A percentile compares a stretch with the other conserved stretches of the same genome.
These are phyloP conservation scores for Diorhabda carinulata DNA, from an alignment of 1,140 invertebrate genomes.

Conservation along the genomic window DNA sequence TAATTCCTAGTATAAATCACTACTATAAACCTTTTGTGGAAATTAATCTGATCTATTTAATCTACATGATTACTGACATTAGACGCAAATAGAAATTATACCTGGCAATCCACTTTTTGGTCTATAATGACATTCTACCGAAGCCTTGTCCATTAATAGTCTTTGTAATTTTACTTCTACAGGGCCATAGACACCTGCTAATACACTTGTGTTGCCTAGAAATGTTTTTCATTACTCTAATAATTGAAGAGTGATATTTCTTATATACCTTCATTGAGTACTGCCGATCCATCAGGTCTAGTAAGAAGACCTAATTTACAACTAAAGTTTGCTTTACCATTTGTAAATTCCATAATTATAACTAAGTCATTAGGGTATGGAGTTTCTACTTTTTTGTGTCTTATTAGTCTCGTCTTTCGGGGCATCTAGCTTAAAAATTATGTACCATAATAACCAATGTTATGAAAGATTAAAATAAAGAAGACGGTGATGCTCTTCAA, in stretches of 20 bases:
- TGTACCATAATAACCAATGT: no score
- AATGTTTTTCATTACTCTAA: constrained; percentile 34
- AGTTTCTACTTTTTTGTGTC: no score
- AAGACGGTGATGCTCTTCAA: no score
- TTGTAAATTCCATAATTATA: constrained; percentile 1
- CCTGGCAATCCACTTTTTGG: constrained; percentile 72
- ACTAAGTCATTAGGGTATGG: neutral
- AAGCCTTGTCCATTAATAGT: constrained; percentile 73
- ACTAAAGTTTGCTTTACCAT: constrained; percentile 46
- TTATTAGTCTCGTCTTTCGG: no score
- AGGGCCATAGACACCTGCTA: constrained; percentile 80
- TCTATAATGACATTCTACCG: constrained; percentile 72
- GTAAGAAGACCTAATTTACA: constrained; percentile 67
- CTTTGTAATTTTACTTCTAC: constrained; percentile 73
- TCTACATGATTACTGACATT: neutral
- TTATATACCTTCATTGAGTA: constrained; percentile 63
- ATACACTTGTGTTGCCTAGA: constrained; percentile 71
- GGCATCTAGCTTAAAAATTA: no score
- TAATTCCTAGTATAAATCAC: no score
- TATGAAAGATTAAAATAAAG: no score
- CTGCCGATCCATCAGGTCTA: constrained; percentile 70
- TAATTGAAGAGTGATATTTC: constrained; percentile 19
- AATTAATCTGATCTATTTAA: no score
- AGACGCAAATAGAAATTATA: constrained; percentile 43
- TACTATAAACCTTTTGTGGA: no score